Evolutionary conservation across 2,797 vertebrate genomes (phyloP).

Genomic region (Enteromius treurensis): DNA sequence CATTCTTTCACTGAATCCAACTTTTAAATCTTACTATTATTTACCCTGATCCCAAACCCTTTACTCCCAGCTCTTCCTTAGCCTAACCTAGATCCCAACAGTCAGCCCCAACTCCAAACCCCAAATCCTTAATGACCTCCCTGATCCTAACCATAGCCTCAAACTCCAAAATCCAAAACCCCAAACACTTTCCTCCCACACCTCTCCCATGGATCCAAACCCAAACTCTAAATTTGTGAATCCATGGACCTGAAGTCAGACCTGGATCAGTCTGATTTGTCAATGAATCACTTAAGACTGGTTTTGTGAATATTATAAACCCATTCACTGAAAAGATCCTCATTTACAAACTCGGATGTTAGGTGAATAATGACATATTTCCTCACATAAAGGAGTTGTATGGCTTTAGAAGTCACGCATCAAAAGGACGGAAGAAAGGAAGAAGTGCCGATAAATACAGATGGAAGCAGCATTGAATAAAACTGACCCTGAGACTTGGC

Average conservation of each 20-base stretch:
- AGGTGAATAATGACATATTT: background rate
- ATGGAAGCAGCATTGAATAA: conserved; percentile 11
- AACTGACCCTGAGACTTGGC: conserved; percentile 31
- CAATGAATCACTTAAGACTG: background rate
- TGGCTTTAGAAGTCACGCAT: background rate
- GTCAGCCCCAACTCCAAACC: background rate
- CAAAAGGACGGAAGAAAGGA: background rate
- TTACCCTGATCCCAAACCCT: no score
- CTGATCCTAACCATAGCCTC: background rate
- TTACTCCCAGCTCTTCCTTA: no score
- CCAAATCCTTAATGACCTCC: background rate
- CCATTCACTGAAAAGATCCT: background rate
- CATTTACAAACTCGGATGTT: background rate
- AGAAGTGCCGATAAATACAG: conserved; percentile 35
- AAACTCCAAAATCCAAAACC: background rate
- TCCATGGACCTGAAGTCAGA: background rate
- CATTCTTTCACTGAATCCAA: background rate
- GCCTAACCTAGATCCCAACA: background rate
- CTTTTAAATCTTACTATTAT: background rate
- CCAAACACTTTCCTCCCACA: background rate
- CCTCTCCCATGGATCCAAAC: background rate
- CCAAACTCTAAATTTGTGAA: background rate
- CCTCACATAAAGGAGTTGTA: background rate
- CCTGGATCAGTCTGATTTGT: background rate
- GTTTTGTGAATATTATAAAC: background rate